Base-by-base conservation (phyloP, 2,888 invertebrate species). In the Monochamus alternatus region DNA sequence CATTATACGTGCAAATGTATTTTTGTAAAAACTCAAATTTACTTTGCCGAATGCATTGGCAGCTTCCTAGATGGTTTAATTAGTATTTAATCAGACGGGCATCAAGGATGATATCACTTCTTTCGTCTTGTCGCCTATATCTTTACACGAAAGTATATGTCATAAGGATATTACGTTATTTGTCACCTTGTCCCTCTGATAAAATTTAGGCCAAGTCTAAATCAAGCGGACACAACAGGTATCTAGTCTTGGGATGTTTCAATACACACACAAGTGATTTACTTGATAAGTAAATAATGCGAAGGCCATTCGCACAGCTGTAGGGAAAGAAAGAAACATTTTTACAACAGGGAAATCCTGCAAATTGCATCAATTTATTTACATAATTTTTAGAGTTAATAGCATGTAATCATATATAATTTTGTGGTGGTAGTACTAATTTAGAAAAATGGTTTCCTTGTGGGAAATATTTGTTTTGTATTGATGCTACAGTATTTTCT, bases 121-220 rank as follows among this genome's bases (percentile, higher is more conserved):
- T 38, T 38, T 38, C 38, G 4, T 38, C 38, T 7, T 7, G 38
- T 38, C 38, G 38, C 38, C 1, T 38, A 7, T 38, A 0, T 47
- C 12, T 47, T 2, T 47, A 47, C 9, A 12, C 12, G 47, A 47
- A 12, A 9, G 9, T 9, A 12, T 47, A 47, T 47, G 2, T 47
- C 47, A 47, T 47, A 47, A 47, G 47, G n/a, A n/a, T 47, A 47
- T 47, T 55, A 14, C 14, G 55, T 55, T 55, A 55, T 4, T 55
- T 38, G 9, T 51, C 64, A 64, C 64, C 64, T 64, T 51, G 64
- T 38, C 52, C 43, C 12, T 60, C 10, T 9, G 31, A 67, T 67
- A 32, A 5, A 44, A 62, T 60, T 60, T 14, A 22, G 69, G 59
- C 30, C 69, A 62, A 47, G 59, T 77, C 58, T 75, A 73, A 9